Base-by-base conservation (phyloP, 2,113 vertebrate genomes). In the Entelurus aequoreus region DNA sequence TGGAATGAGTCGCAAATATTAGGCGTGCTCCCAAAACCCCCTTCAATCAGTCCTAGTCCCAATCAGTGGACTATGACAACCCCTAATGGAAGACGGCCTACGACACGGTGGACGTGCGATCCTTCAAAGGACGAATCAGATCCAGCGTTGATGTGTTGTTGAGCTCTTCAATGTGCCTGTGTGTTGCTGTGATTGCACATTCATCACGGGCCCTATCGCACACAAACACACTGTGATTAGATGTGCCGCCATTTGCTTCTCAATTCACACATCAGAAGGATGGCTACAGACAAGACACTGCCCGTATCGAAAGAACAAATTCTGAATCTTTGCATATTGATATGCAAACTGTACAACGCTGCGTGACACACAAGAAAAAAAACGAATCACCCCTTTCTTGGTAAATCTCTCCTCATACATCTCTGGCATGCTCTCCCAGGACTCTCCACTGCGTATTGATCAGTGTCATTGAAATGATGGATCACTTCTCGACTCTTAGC, bases 401-500 rank as follows among this genome's bases (percentile, higher is more conserved):
- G 54, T 79, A 76, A 79, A 85, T 78, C 73, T 70, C 76, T 78
- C 77, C 79, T 80, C 66, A 71, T 69, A 77, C 76, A 78, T 81
- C 68, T 77, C 68, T 70, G 71, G 68, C 48, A 53, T 19, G 60
- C 68, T 82, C 86, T 86, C 80, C 57, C 35, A 71, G 65, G 68
- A 66, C 79, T 76, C 70, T 80, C 72, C 69, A 69, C 55, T 63
- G 68, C 68, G 46, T 79, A 82, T 86, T 82, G 85, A 85, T 86
- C 79, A 84, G 74, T 60, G 68, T 84, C 83, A 86, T 86, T 87
- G 79, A 84, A 88, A 86, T 77, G 65, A 65, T 82, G 83, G 80
- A 87, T 82, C 80, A 80, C 74, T 83, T 82, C 80, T 72, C 60
- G 60, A 63, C 71, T 79, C 83, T 72, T 75, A 65, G 61, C 21